Evolutionary conservation across 2,797 vertebrate species (phyloP).

Genomic region (Gymnoscopelus braueri): DNA sequence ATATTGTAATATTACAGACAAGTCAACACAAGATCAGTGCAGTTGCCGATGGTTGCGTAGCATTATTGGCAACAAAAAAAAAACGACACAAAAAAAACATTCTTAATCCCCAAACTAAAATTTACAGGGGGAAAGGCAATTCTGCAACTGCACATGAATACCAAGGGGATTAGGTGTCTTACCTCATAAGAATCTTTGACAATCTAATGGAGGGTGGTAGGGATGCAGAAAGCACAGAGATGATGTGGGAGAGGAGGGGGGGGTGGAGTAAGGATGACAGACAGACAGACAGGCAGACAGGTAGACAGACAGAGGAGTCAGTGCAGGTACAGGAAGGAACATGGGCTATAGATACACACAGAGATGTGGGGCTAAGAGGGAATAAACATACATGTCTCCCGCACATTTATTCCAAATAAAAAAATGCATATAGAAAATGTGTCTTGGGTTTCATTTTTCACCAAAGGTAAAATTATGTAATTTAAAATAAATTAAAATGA

Average conservation of each 20-base stretch:
- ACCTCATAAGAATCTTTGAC: constrained; percentile 99
- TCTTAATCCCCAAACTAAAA: too few species aligned
- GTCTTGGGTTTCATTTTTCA: too few species aligned
- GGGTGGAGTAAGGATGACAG: constrained; percentile 24
- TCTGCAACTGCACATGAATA: constrained; percentile 14
- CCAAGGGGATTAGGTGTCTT: constrained; percentile 87
- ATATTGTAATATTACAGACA: neutral
- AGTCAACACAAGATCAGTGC: neutral
- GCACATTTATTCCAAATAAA: too few species aligned
- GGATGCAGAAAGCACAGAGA: constrained; percentile 96
- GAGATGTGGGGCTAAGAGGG: neutral
- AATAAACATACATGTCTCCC: neutral
- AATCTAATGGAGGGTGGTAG: constrained; percentile 97
- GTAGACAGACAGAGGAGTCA: constrained; percentile 33
- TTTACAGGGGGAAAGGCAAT: constrained; percentile 4
- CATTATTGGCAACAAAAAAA: too few species aligned
- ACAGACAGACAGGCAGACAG: constrained; percentile 32
- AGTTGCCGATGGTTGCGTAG: neutral
- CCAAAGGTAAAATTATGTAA: too few species aligned
- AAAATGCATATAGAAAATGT: too few species aligned
- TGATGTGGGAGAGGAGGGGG: constrained; percentile 84
- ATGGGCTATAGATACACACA: constrained; percentile 74
- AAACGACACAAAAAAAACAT: constrained; percentile 17
- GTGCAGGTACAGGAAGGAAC: constrained; percentile 66
- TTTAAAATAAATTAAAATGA: too few species aligned